A percentile compares a stretch with the other conserved stretches of the same genome.
phyloP scores from a whole-genome alignment of 2,113 vertebrate species.

The Eulacestoma nigropectus region DNA sequence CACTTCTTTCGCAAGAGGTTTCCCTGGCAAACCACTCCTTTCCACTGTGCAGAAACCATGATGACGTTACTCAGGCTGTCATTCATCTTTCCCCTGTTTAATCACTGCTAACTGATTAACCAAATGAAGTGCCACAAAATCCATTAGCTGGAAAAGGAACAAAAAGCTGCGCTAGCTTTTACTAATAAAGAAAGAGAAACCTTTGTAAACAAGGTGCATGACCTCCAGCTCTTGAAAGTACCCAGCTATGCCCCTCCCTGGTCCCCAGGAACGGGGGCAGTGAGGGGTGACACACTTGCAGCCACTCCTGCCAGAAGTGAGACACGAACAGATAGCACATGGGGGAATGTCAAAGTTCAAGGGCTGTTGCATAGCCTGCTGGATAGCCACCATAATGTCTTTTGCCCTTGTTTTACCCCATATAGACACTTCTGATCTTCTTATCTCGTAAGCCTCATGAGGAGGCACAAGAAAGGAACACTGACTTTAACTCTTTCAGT shows the following conservation, averaged over 20 bases:
- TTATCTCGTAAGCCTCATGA: background rate
- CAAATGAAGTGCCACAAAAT: background rate
- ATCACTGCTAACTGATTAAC: constrained; percentile 58
- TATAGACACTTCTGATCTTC: background rate
- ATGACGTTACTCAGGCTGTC: background rate
- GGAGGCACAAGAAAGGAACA: background rate
- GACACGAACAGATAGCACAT: background rate
- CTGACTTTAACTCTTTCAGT: background rate
- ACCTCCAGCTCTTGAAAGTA: background rate
- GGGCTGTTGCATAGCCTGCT: background rate
- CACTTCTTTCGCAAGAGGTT: constrained; percentile 13
- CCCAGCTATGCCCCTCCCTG: background rate
- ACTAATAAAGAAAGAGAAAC: background rate
- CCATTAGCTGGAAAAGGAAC: background rate
- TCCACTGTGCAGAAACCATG: background rate
- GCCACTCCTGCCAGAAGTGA: background rate
- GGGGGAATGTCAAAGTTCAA: background rate
- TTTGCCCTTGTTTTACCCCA: background rate
- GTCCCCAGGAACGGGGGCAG: background rate
- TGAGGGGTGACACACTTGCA: background rate
- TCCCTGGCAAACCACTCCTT: constrained; percentile 6
- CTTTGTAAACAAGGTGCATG: background rate
- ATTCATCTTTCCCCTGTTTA: constrained; percentile 37
- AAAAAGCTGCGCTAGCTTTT: background rate
- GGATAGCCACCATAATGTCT: background rate